Conservation (phyloP, 2,113 vertebrate species). For the Microcebus tavaratra region DNA sequence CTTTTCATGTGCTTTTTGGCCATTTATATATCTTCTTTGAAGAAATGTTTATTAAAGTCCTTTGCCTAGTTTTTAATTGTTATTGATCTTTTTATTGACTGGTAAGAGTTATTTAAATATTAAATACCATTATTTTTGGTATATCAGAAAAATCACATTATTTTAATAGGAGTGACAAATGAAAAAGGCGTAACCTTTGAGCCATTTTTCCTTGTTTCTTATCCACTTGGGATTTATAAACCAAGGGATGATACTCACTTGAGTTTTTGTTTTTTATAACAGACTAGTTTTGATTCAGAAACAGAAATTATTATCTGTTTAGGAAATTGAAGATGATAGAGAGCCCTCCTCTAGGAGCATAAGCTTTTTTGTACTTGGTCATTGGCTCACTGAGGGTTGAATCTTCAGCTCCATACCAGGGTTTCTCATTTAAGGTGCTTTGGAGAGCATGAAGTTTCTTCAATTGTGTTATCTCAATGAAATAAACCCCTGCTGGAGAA, state of each 20-base stretch:
- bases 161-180: neutral
- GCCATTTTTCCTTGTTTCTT: neutral
- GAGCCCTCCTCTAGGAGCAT: neutral
- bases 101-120: neutral
- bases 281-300: neutral
- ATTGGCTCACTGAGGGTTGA: neutral
- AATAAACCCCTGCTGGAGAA: neutral
- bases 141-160: slow-evolving; percentile 13
- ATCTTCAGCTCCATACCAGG: neutral
- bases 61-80: neutral
- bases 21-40: neutral
- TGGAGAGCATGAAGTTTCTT: neutral
- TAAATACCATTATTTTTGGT: neutral
- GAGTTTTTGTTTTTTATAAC: neutral
- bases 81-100: neutral
- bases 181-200: neutral
- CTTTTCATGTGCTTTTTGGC: neutral
- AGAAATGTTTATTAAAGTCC: neutral
- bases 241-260: neutral
- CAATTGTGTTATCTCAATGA: neutral
- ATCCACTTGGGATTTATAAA: neutral
- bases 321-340: neutral
- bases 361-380: neutral
- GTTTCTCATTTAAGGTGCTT: neutral
- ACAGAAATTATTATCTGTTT: neutral